Percentiles rank a stretch among this genome's conserved stretches.
These are phyloP conservation scores for Penelope pileata DNA, from an alignment of 2,113 vertebrate species.

Conservation along the genomic window DNA sequence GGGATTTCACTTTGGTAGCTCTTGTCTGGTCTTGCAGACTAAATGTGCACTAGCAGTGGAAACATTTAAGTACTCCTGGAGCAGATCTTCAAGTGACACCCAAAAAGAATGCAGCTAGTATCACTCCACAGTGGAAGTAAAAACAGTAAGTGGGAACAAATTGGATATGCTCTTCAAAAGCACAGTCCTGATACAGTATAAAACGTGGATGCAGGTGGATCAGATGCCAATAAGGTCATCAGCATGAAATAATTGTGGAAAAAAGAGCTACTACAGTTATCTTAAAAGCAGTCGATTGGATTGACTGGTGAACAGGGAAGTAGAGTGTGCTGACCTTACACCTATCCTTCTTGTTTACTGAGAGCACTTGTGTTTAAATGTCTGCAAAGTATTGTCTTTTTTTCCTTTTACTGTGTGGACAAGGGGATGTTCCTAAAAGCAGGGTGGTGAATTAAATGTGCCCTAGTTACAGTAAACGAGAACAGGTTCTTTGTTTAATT, in stretches of 20 bases:
- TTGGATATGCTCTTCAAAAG: neutral
- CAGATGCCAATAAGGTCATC: neutral
- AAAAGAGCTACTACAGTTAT: neutral
- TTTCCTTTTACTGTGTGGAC: neutral
- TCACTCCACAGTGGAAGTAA: neutral
- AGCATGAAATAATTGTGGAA: neutral
- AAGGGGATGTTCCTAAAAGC: neutral
- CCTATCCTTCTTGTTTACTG: neutral
- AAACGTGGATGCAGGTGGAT: neutral
- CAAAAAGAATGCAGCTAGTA: neutral
- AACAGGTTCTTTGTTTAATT: constrained; percentile 13
- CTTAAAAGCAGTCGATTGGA: neutral
- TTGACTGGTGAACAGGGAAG: neutral
- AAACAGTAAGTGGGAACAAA: neutral
- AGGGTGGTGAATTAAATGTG: neutral
- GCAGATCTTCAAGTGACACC: neutral
- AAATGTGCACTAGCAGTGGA: neutral
- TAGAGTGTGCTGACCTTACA: accelerated
- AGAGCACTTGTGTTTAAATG: neutral
- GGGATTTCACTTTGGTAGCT: neutral
- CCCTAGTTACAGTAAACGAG: constrained; percentile 21
- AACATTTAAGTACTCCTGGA: neutral
- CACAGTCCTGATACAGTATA: neutral
- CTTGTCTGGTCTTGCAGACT: neutral
- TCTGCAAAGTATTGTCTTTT: neutral